Evolutionary conservation across 2,113 vertebrate species (phyloP).

Genomic region (Urocolius indicus): DNA sequence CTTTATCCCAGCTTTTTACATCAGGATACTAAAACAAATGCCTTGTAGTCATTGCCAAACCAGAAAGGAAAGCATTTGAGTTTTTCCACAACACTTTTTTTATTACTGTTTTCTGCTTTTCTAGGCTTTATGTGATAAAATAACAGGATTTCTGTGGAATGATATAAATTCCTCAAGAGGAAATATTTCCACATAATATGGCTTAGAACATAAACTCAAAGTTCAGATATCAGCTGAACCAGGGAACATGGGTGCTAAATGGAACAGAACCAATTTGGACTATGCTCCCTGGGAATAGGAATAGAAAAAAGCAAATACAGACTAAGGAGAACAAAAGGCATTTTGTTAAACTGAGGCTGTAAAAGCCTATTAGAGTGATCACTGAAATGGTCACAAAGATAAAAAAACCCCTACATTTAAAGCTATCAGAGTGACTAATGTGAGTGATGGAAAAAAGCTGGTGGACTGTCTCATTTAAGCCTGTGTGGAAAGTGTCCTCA

Average conservation of each 20-base stretch:
- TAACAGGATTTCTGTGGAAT: background rate
- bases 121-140: background rate
- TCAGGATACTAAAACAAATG: background rate
- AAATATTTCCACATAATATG: background rate
- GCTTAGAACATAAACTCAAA: background rate
- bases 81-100: background rate
- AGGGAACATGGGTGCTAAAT: background rate
- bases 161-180: background rate
- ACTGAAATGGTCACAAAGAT: background rate
- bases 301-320: background rate
- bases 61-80: background rate
- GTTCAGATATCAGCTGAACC: background rate
- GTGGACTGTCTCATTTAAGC: background rate
- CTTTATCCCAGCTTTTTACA: background rate
- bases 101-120: background rate
- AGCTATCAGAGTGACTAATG: background rate
- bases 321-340: background rate
- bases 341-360: background rate
- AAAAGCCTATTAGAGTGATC: background rate
- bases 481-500: background rate
- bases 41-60: conserved; percentile 19
- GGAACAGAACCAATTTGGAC: background rate
- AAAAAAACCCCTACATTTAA: background rate
- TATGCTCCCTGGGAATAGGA: background rate
- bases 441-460: background rate